Evolutionary conservation across 1,140 invertebrate genomes (phyloP).

Genomic region (Drosophila serrata): DNA sequence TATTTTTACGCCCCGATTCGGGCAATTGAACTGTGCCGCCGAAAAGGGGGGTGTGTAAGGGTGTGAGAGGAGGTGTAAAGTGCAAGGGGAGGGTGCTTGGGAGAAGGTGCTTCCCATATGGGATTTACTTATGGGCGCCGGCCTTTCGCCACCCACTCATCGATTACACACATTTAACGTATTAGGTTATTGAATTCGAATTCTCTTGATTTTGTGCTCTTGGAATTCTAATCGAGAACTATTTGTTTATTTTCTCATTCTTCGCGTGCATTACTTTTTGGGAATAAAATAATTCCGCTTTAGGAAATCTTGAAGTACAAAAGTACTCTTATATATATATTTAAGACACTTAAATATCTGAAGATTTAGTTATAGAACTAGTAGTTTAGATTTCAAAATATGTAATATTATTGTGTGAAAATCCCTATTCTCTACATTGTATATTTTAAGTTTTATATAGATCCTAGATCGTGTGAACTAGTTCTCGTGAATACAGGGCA

Average conservation of each 20-base stretch:
- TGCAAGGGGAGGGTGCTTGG: neutral
- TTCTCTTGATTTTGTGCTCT: slow-evolving; percentile 13
- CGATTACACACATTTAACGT: slow-evolving; percentile 8
- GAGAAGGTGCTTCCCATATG: slow-evolving; percentile 9
- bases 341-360: neutral
- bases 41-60: neutral
- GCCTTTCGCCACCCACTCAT: slow-evolving; percentile 26
- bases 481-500: neutral
- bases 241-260: neutral
- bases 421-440: neutral
- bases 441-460: neutral
- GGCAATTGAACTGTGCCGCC: slow-evolving; percentile 59
- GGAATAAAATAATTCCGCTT: neutral
- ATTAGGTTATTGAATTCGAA: slow-evolving; percentile 8
- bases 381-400: neutral
- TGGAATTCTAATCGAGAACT: slow-evolving; percentile 1
- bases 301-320: neutral
- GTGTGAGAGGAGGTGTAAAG: slow-evolving; percentile 2
- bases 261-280: no score
- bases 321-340: neutral
- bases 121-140: slow-evolving; percentile 6
- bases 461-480: slow-evolving; percentile 28
- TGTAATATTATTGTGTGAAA: neutral
- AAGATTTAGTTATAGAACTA: neutral
- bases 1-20: slow-evolving; percentile 79